Conservation (phyloP, 2,888 invertebrate genomes). For the Ernsta delagoae region DNA sequence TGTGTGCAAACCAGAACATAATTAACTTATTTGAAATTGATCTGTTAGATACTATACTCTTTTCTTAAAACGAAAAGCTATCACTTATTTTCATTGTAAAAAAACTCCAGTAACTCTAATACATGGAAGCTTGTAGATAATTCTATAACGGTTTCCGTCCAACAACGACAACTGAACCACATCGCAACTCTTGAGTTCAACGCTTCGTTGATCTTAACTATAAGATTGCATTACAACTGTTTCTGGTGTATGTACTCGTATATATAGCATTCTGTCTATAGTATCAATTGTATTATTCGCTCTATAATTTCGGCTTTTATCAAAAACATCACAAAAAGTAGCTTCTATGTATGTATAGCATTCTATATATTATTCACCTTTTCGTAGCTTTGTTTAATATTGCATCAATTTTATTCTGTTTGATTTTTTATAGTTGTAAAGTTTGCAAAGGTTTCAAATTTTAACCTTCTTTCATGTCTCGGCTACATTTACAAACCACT, state of each 20-base stretch:
- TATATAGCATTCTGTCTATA: too few relatives aligned
- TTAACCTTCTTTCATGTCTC: not conserved
- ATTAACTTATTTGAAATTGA: not conserved
- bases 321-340: too few relatives aligned
- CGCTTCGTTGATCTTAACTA: constrained; percentile 7
- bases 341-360: too few relatives aligned
- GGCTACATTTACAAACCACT: not conserved
- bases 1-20: not conserved
- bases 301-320: too few relatives aligned
- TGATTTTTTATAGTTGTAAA: too few relatives aligned
- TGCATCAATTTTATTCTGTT: too few relatives aligned
- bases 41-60: not conserved
- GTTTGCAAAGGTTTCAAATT: not conserved
- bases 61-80: not conserved
- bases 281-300: too few relatives aligned
- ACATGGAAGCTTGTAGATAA: not conserved
- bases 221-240: too few relatives aligned
- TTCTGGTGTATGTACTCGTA: too few relatives aligned
- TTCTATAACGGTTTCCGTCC: constrained; percentile 8
- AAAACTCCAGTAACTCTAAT: not conserved
- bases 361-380: too few relatives aligned
- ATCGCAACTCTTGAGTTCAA: not conserved
- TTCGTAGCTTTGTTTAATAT: too few relatives aligned
- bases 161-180: constrained; percentile 4
- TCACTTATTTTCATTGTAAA: not conserved